phyloP scores from a whole-genome alignment of 2,113 vertebrate species.

The Apus apus region DNA sequence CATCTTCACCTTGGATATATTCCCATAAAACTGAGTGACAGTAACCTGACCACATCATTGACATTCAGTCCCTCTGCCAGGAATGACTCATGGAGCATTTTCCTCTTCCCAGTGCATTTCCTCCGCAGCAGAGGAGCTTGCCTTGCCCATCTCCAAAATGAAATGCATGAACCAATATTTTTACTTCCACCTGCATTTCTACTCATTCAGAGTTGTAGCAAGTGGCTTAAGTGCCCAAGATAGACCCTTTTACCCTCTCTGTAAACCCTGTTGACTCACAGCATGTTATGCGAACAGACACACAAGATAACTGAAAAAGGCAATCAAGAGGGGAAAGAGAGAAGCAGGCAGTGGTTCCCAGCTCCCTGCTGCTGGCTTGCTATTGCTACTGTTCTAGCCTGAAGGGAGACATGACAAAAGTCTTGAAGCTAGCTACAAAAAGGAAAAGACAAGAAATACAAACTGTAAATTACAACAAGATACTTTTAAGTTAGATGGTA shows the following conservation, averaged over 20 bases:
- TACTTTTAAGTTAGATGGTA: neutral
- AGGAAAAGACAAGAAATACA: neutral
- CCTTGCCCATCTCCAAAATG: neutral
- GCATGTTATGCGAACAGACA: neutral
- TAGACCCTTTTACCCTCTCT: neutral
- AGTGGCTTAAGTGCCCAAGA: neutral
- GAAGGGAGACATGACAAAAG: neutral
- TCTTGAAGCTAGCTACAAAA: neutral
- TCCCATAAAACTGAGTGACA: neutral
- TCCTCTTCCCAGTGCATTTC: neutral
- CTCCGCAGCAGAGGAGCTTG: accelerated
- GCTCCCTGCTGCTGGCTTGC: neutral
- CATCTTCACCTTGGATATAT: neutral
- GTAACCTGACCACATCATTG: neutral
- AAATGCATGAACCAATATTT: neutral
- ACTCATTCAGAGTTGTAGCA: neutral
- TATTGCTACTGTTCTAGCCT: neutral
- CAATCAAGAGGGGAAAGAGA: neutral
- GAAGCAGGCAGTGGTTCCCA: neutral
- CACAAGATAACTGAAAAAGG: neutral
- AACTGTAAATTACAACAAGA: neutral
- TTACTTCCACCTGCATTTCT: neutral
- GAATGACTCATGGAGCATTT: neutral
- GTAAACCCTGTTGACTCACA: neutral
- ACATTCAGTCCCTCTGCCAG: neutral